Evolutionary conservation across 2,113 vertebrate species (phyloP), one percentile per base, ranked within the genome.

Genomic region (Orthonyx spaldingii): DNA sequence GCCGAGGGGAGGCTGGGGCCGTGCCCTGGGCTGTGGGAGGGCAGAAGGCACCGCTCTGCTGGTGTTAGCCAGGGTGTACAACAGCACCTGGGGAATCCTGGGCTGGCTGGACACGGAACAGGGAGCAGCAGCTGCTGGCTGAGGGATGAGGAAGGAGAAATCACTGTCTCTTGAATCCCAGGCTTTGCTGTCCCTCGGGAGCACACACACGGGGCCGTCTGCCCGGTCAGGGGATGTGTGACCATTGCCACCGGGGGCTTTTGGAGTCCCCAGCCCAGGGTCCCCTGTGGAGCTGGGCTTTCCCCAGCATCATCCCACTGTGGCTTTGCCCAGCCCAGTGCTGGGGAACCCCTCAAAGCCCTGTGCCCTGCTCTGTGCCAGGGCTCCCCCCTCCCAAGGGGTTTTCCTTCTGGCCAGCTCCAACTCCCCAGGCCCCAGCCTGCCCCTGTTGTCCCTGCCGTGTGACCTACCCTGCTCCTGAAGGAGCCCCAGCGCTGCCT

Each of bases 371-470:
- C 46, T 72, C 44, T 80, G 46, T 47, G n/a, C 59, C 27, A 14
- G 23, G 49, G 52, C 33, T 69, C 20, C 33, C 27, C 35, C 28
- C 21, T 42, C 33, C 44, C 23, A 17, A 8, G 19, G 26, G 16
- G 7, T 30, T 78, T 69, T 74, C 69, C 27, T 64, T 47, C 21
- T 6, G 33, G 33, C 65, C 65, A 16, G 1, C 37, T 30, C 37
- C 16, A 8, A 1, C 12, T 37, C 8, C 33, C 30, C 33, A 8
- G 15, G 44, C 13, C 65, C 32, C n/a, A 20, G 0, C 1, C 1
- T 2, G 35, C 0, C 15, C 32, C 56, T 16, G 0, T 2, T 33
- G 41, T 39, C 33, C 56, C 64, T 55, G 24, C 18, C 20, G 2
- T 18, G 16, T 5, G 26, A 4, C 14, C 72, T 50, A 50, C 27